Base-by-base conservation (phyloP, 2,113 vertebrate genomes). In the Sus scrofa region DNA sequence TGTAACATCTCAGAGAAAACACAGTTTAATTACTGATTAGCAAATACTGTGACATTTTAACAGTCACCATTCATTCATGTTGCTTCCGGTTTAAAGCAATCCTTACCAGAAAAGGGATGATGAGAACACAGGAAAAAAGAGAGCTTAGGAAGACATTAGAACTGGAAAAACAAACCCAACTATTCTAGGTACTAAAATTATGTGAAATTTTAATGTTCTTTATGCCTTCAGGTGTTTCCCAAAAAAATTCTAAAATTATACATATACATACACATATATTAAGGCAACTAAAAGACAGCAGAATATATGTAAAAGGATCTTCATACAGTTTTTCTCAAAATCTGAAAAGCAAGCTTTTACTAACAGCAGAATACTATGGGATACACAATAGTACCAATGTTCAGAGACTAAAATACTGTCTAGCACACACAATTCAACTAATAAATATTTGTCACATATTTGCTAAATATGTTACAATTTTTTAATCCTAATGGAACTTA, bases 1-100 rank as follows among this genome's bases (percentile, higher is more conserved):
- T 77, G 52, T 91, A 93, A 96, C 39, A 84, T 58, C 44, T n/a
- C 60, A 95, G 77, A 89, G 30, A 97, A 97, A 70, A 96, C 14
- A 95, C 0, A 85, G 19, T 37, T 91, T 78, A 96, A 95, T 37
- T 89, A 62, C 10, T 89, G 79, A 73, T 39, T 86, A 82, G 68
- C 62, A 96, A 97, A 95, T 93, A 95, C 84, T 56, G 74, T 56
- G 60, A 97, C 89, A 91, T 0, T 0, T 58, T 58, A 97, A 86
- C 7, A 95, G 37, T 91, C 73, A 93, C 54, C 68, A 32, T 22
- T 93, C 81, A 93, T 83, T 96, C 88, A 96, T 20, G 18, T 86
- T 60, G 73, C 16, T 89, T 87, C 82, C 87, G 92, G 34, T 74
- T 86, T 81, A 90, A 94, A 94, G 70, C 79, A 86, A 96, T 58